Evolutionary conservation across 2,797 vertebrate species (phyloP), one percentile per base, ranked within the genome.

Genomic region (Enteromius radiatus): DNA sequence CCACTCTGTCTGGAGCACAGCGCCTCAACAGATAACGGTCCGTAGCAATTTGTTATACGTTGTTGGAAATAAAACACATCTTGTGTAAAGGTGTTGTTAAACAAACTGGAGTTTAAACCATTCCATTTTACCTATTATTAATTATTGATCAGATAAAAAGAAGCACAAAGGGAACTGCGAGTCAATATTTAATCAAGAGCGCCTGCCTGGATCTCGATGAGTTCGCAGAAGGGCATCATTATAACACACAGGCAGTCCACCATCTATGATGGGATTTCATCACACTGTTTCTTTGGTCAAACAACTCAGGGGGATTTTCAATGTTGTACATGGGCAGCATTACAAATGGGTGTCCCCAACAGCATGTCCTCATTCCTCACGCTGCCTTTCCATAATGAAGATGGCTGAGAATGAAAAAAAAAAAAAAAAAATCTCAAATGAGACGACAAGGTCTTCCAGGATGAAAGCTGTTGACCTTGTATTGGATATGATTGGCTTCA

Each of bases 131-230:
- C 88, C 87, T 89, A 45, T 54, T 87, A 89, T 94, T 90, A 94
- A 93, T 93, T 92, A 94, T 94, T 93, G 90, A 95, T 93, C 77
- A 84, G 83, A 80, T 80, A 43, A 82, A 90, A 89, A 89, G 81
- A 89, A 81, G 85, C 91, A 91, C 87, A 91, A 89, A 91, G 90
- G 91, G 88, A 84, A 92, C 89, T 5, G 7, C 7, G 5, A 90
- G 92, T 94, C 92, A 94, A 94, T 95, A 92, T 94, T 93, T 93
- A 92, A 95, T 95, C 90, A 93, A 87, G 86, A 86, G 84, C 76
- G 54, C 86, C 76, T 88, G 84, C 73, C 82, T 88, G 87, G 89
- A 90, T 88, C 86, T 76, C 41, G 47, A 45, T 68, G 45, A 31
- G 43, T 26, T 23, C 14, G 81, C 90, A 85, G 67, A 33, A 71